Percentiles rank a stretch among this genome's conserved stretches.
phyloP scores from a whole-genome alignment of 2,797 vertebrate species.

The Sebastes variabilis region DNA sequence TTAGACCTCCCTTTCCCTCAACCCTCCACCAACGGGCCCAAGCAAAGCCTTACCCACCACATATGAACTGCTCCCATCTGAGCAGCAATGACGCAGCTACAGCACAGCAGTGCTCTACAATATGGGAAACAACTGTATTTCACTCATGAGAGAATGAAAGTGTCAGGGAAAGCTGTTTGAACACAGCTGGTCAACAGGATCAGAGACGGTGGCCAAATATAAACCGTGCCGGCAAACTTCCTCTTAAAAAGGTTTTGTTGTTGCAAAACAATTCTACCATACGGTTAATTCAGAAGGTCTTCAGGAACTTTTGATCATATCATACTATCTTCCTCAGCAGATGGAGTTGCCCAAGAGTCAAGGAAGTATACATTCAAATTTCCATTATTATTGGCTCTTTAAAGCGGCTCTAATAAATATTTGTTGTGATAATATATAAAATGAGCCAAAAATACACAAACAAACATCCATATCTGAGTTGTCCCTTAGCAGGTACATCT shows the following conservation, averaged over 20 bases:
- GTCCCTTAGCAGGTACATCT: too few species aligned
- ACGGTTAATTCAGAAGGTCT: not conserved
- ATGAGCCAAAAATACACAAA: too few species aligned
- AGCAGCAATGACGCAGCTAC: not conserved
- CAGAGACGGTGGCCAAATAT: not conserved
- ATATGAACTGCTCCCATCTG: constrained; percentile 12
- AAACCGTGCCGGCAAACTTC: not conserved
- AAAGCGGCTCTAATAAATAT: not conserved
- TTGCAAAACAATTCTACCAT: not conserved
- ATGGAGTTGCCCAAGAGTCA: not conserved
- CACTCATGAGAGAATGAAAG: not conserved
- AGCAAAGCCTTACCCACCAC: constrained; percentile 37
- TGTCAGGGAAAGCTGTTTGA: not conserved
- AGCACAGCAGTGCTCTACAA: not conserved
- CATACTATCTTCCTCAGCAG: not conserved
- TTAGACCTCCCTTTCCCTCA: constrained; percentile 55
- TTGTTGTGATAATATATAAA: not conserved
- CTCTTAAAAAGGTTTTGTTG: not conserved
- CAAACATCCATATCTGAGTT: too few species aligned
- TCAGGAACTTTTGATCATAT: not conserved
- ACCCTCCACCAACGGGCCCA: constrained; percentile 7
- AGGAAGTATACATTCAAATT: not conserved
- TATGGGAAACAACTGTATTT: not conserved
- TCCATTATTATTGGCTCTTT: not conserved
- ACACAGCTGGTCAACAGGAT: not conserved